Percentiles rank a stretch among this genome's conserved stretches.
Conservation (phyloP, 2,113 vertebrate species). For the Festucalex cinctus region DNA sequence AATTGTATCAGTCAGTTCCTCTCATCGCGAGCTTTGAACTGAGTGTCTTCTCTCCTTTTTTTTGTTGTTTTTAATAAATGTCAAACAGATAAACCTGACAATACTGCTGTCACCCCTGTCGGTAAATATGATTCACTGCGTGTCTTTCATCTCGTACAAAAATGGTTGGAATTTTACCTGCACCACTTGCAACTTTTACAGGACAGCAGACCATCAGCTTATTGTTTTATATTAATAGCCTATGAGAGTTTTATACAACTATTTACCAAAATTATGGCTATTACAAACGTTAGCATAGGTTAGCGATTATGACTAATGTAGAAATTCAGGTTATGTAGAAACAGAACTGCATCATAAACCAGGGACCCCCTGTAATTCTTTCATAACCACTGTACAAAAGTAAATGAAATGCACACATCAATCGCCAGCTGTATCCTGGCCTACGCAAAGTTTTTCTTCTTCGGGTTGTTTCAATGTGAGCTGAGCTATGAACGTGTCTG, state of each 20-base stretch:
- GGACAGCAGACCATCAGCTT: neutral
- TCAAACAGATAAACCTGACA: too few species aligned
- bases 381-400: neutral
- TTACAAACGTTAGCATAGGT: too few species aligned
- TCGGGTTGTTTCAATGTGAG: neutral
- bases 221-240: neutral
- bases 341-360: neutral
- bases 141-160: too few species aligned
- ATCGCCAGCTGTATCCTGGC: neutral
- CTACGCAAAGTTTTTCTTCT: constrained; percentile 1
- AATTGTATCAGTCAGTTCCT: too few species aligned
- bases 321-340: neutral
- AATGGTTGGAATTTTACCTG: neutral
- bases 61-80: too few species aligned
- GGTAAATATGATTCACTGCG: too few species aligned
- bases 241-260: too few species aligned
- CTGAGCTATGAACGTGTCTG: constrained; percentile 27
- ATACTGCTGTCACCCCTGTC: too few species aligned
- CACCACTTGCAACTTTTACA: neutral
- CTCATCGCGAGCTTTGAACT: too few species aligned
- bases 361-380: neutral
- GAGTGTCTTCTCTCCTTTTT: too few species aligned
- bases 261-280: too few species aligned
- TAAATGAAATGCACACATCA: neutral
- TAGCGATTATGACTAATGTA: too few species aligned